Percentiles rank a stretch among this genome's conserved stretches.
Conservation (phyloP, 2,797 vertebrate genomes). For the Artibeus lituratus region DNA sequence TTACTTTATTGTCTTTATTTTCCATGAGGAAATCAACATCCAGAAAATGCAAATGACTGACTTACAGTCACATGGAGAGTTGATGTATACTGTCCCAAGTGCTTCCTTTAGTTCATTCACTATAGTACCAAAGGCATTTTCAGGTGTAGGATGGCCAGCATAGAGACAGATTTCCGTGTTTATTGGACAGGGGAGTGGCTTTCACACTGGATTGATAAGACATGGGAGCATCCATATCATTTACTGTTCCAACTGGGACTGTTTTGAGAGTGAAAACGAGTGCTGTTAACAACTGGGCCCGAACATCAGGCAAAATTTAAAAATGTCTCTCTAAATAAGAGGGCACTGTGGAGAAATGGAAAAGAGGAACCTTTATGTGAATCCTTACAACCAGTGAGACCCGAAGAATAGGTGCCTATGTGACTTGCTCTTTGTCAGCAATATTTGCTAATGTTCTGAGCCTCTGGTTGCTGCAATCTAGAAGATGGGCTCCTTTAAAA, state of each 20-base stretch:
- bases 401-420: neutral
- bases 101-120: neutral
- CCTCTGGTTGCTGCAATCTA: conserved; percentile 14
- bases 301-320: neutral
- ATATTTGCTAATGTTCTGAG: conserved; percentile 1
- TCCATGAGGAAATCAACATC: neutral
- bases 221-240: neutral
- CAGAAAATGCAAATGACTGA: neutral
- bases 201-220: neutral
- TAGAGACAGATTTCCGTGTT: neutral
- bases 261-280: neutral
- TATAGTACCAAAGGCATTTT: neutral
- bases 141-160: neutral
- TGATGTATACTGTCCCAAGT: neutral
- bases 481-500: conserved; percentile 12
- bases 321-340: neutral
- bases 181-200: neutral
- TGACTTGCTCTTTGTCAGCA: neutral
- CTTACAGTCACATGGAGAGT: neutral
- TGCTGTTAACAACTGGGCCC: neutral
- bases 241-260: neutral
- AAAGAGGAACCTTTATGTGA: neutral
- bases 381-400: neutral
- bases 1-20: neutral
- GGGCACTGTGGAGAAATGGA: neutral